Evolutionary conservation across 2,113 vertebrate genomes (phyloP).

Genomic region (Poeciliopsis prolifica): DNA sequence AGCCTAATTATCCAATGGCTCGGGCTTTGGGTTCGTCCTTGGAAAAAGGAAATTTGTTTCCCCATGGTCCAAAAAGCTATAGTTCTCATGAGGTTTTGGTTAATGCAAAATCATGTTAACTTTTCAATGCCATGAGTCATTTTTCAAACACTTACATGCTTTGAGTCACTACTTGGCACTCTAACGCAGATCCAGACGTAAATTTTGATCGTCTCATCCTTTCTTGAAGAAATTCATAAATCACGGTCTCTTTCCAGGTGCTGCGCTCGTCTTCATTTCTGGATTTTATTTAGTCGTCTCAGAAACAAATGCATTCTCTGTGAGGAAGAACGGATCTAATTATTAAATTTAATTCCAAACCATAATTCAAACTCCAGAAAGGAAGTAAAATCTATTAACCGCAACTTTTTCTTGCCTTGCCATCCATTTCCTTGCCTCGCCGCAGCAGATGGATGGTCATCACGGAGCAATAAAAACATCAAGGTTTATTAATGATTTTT

Average conservation of each 20-base stretch:
- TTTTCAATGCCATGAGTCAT: slow-evolving; percentile 13
- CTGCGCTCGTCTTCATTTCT: neutral
- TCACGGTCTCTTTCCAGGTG: neutral
- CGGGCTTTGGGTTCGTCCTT: slow-evolving; percentile 39
- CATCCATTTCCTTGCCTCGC: neutral
- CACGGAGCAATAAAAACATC: neutral
- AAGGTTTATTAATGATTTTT: neutral
- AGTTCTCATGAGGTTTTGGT: slow-evolving; percentile 25
- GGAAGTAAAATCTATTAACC: neutral
- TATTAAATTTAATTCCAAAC: slow-evolving; percentile 5
- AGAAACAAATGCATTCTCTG: neutral
- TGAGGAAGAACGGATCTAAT: neutral
- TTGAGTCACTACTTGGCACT: neutral
- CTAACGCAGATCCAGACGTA: neutral
- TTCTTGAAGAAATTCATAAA: neutral
- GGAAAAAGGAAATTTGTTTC: slow-evolving; percentile 39
- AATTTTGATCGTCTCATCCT: slow-evolving; percentile 1
- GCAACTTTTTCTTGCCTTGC: neutral
- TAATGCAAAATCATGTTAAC: slow-evolving; percentile 15
- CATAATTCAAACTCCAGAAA: neutral
- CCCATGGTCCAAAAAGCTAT: slow-evolving; percentile 38
- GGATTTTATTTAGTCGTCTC: slow-evolving; percentile 3
- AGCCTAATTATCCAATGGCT: slow-evolving; percentile 44
- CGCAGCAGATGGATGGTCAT: slow-evolving; percentile 2
- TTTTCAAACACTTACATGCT: slow-evolving; percentile 17